Percentiles rank a stretch among this genome's conserved stretches.
phyloP scores from a whole-genome alignment of 1,140 invertebrate genomes.

The Palaemon carinicauda region DNA sequence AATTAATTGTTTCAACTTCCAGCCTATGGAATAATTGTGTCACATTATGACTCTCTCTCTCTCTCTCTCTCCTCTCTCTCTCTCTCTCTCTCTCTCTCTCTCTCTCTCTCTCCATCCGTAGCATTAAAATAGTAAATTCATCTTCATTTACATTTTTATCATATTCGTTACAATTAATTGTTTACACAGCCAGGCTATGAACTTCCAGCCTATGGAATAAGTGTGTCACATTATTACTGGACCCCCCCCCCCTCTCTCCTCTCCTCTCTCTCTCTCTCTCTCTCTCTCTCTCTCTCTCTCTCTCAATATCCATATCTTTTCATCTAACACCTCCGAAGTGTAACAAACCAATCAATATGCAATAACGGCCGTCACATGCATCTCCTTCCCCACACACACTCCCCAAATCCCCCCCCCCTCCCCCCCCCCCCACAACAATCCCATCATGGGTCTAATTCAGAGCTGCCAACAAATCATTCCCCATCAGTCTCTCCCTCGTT shows the following conservation, averaged over 20 bases:
- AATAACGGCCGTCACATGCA: no score
- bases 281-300: constrained; percentile 39
- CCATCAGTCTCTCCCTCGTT: no score
- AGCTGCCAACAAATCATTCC: neutral
- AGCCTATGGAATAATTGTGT: neutral
- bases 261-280: constrained; percentile 33
- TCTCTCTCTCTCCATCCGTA: no score
- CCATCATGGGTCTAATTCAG: neutral
- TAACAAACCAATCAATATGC: no score
- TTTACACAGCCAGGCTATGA: no score
- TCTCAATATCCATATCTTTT: no score
- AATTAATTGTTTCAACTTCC: no score
- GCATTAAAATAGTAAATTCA: no score
- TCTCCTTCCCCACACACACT: neutral
- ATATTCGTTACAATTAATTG: neutral
- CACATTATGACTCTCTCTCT: neutral
- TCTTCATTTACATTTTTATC: neutral
- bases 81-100: neutral
- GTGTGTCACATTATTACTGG: neutral
- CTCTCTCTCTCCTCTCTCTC: neutral
- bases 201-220: neutral
- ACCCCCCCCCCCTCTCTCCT: neutral
- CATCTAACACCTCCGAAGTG: no score
- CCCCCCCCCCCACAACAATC: neutral
- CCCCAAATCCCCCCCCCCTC: neutral